A percentile compares a stretch with the other conserved stretches of the same genome.
Evolutionary conservation across 2,888 invertebrate genomes (phyloP).

Genomic region (Tortricodes alternella): DNA sequence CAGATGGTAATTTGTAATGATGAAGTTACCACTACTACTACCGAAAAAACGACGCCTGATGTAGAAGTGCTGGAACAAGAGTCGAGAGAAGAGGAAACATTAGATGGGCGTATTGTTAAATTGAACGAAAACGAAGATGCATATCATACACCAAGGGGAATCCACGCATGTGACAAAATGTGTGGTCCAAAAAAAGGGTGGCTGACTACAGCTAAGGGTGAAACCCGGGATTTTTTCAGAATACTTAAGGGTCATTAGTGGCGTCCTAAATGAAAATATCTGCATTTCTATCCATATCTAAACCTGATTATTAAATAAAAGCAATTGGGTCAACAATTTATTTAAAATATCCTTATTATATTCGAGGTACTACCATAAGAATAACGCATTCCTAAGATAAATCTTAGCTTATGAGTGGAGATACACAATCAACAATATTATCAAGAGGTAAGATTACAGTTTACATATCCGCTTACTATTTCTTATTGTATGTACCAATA

Average conservation of each 20-base stretch:
- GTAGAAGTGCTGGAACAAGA: no score
- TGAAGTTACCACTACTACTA: background rate
- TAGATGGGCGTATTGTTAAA: background rate
- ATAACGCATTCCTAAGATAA: background rate
- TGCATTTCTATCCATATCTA: background rate
- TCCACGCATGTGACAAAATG: no score
- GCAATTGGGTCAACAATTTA: background rate
- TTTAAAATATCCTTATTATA: background rate
- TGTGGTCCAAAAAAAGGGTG: background rate
- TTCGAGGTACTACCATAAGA: background rate
- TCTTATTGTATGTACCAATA: no score
- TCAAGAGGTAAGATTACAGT: background rate
- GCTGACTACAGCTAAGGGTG: background rate
- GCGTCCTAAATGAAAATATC: background rate
- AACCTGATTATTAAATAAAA: background rate
- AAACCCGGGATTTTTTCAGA: constrained; percentile 6
- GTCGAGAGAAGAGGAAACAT: background rate
- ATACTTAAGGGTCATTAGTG: background rate
- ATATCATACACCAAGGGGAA: no score
- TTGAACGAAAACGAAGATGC: no score
- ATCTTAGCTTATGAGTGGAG: background rate
- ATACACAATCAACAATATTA: background rate
- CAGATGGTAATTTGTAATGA: background rate
- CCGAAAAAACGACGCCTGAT: background rate
- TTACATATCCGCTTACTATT: no score